These are phyloP conservation scores for Bradypodion ventrale DNA, from an alignment of 2,797 vertebrate species.

Conservation along the genomic window DNA sequence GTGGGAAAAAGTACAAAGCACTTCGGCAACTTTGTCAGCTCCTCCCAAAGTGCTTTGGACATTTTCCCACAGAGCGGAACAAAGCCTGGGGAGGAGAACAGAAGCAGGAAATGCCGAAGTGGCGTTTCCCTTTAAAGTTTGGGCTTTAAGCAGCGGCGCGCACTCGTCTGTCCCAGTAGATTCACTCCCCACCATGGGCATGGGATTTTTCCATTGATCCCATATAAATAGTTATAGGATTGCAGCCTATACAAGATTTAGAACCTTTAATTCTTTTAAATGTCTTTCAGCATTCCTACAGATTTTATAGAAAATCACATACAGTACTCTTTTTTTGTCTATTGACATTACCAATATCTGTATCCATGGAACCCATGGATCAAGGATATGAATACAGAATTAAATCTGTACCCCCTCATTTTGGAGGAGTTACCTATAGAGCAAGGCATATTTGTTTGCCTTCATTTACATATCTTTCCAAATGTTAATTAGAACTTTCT, in stretches of 20 bases:
- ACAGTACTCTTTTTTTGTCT: background rate
- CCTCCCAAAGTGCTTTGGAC: too few species aligned
- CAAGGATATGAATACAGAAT: background rate
- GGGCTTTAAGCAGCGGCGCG: too few species aligned
- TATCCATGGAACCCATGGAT: background rate
- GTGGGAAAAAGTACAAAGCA: too few species aligned
- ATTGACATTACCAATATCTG: background rate
- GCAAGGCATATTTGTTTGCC: background rate
- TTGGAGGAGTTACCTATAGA: background rate
- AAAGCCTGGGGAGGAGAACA: too few species aligned
- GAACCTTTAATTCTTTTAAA: background rate
- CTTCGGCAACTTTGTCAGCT: too few species aligned
- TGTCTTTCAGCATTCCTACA: background rate
- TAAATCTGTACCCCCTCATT: background rate
- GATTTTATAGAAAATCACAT: background rate
- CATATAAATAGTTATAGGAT: background rate
- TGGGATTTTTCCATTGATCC: too few species aligned
- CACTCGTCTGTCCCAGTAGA: too few species aligned
- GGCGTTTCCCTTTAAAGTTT: too few species aligned
- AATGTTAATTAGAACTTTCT: background rate
- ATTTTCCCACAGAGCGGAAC: too few species aligned
- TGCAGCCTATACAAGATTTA: background rate
- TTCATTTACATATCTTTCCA: background rate
- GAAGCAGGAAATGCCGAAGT: too few species aligned
- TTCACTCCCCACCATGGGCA: too few species aligned